Base-by-base conservation (phyloP, 2,797 vertebrate species). In the Sus cebifrons region DNA sequence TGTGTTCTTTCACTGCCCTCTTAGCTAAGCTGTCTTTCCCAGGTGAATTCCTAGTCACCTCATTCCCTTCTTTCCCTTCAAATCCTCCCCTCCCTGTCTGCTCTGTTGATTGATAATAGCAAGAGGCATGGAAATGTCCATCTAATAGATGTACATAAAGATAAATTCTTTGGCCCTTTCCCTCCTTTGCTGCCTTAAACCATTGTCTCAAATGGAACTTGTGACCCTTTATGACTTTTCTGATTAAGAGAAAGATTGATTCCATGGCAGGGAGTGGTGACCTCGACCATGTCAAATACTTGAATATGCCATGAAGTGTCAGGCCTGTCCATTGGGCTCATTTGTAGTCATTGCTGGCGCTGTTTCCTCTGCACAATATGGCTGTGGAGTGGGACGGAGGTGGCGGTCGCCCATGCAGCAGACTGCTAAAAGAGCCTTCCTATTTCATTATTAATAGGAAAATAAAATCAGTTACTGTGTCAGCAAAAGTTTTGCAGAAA, bases 401-500 rank as follows among this genome's bases (percentile, higher is more conserved):
- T 94, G 96, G 93, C 82, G 93, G 88, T 68, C 58, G 27, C 92
- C 96, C 95, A 95, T 96, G 96, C 96, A 98, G 98, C 87, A 95
- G 98, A 62, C 96, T 98, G 95, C 97, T 98, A 95, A 98, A 88
- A 89, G 81, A 97, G 65, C 54, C 94, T 98, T 98, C 98, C 96
- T 96, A 97, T 97, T 98, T 96, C 97, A 96, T 60, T 98, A 98
- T 98, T 98, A 96, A 98, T 96, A 91, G 79, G 82, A 97, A 98
- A 98, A 95, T 98, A 97, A 98, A 98, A 97, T 70, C 96, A 98
- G 91, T 97, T 98, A 97, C 97, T 97, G 95, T 98, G 98, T 98
- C 98, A 96, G 91, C 95, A 94, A 97, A 94, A 98, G 94, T 90
- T 97, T 58, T 98, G 97, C 96, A 82, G 71, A 92, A 97, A 98